Evolutionary conservation across 1,140 invertebrate species (phyloP).

Genomic region (Drosophila takahashii): DNA sequence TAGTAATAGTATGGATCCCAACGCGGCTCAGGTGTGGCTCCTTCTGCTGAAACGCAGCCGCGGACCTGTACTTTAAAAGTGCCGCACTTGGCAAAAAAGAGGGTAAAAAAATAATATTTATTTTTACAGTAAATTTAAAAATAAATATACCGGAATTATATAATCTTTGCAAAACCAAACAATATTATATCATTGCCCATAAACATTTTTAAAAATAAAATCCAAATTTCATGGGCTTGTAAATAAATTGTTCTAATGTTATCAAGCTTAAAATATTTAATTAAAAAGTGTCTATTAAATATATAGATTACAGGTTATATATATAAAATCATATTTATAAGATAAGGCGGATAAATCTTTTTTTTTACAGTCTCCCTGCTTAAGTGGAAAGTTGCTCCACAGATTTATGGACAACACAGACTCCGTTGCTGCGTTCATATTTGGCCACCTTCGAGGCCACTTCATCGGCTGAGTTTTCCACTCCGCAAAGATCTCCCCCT

Average conservation of each 20-base stretch:
- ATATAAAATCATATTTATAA: no score
- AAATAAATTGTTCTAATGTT: no score
- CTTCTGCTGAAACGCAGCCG: constrained; percentile 18
- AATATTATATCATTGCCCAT: no score
- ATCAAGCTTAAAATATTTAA: no score
- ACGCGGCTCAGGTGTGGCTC: constrained; percentile 36
- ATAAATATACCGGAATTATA: neutral
- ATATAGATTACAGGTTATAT: neutral
- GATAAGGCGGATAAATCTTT: neutral
- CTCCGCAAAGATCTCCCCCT: neutral
- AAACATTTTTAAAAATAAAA: no score
- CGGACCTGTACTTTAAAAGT: neutral
- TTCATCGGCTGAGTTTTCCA: neutral
- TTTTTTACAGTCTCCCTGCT: neutral
- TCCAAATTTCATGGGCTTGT: no score
- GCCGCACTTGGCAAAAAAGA: neutral
- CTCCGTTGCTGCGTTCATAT: constrained; percentile 34
- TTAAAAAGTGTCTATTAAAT: neutral
- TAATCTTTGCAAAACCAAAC: no score
- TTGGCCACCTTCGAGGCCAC: constrained; percentile 33
- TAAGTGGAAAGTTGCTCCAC: constrained; percentile 67
- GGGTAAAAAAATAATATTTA: neutral
- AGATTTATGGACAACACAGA: constrained; percentile 64
- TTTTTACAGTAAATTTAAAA: neutral
- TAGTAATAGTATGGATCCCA: constrained; percentile 2